Evolutionary conservation across 2,113 vertebrate species (phyloP).

Genomic region (Heterotis niloticus): DNA sequence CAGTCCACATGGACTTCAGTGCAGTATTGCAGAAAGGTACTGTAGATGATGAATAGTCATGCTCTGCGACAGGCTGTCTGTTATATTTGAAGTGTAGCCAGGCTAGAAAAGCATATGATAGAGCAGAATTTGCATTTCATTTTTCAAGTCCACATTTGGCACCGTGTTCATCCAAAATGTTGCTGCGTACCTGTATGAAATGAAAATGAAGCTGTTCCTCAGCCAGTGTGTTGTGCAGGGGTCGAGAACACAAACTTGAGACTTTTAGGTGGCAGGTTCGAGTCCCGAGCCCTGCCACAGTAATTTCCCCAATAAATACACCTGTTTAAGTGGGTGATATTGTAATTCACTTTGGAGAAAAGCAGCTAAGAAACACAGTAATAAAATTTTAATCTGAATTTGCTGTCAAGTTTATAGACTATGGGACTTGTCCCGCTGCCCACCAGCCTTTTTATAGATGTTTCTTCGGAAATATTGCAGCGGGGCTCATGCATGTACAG

Average conservation of each 20-base stretch:
- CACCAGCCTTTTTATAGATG: constrained; percentile 22
- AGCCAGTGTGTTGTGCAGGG: no score
- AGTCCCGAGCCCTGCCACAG: no score
- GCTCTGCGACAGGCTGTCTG: neutral
- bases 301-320: neutral
- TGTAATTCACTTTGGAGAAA: neutral
- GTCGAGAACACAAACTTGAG: no score
- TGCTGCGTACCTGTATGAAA: neutral
- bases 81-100: neutral
- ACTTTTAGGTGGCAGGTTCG: no score
- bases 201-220: no score
- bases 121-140: neutral
- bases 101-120: neutral
- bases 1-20: neutral
- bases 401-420: neutral
- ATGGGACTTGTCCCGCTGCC: neutral
- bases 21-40: neutral
- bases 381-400: no score
- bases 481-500: neutral
- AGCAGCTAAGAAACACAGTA: no score
- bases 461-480: constrained; percentile 24
- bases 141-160: neutral
- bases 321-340: neutral
- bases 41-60: neutral
- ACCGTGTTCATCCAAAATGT: constrained; percentile 3